Evolutionary conservation across 2,888 invertebrate genomes (phyloP).

Genomic region (Andrena bicolor): DNA sequence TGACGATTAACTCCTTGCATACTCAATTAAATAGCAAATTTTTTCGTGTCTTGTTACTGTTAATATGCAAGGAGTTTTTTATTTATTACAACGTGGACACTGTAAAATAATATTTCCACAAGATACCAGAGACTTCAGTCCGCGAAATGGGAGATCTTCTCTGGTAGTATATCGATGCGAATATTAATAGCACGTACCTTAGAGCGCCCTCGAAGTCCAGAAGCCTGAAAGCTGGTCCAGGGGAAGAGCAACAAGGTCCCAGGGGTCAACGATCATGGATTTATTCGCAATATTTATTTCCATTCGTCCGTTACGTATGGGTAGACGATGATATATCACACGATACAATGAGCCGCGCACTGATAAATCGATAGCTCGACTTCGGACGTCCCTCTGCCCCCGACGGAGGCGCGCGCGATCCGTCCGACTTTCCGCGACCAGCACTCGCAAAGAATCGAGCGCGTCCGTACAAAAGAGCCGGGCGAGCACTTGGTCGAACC

Average conservation of each 20-base stretch:
- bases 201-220: neutral
- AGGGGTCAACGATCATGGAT: slow-evolving; percentile 43
- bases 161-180: too few species aligned
- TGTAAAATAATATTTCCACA: too few species aligned
- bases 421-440: slow-evolving; percentile 4
- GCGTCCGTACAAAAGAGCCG: slow-evolving; percentile 27
- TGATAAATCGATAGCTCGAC: slow-evolving; percentile 43
- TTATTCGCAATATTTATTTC: slow-evolving; percentile 70
- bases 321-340: slow-evolving; percentile 67
- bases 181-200: slow-evolving; percentile 20
- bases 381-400: slow-evolving; percentile 41
- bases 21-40: too few species aligned
- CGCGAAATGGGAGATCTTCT: too few species aligned
- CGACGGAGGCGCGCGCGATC: slow-evolving; percentile 6
- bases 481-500: neutral
- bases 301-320: slow-evolving; percentile 62
- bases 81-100: too few species aligned
- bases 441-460: slow-evolving; percentile 4
- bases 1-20: neutral
- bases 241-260: neutral
- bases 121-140: too few species aligned
- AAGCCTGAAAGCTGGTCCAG: neutral
- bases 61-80: too few species aligned
- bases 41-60: too few species aligned
- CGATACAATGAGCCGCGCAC: slow-evolving; percentile 65